Evolutionary conservation across 2,797 vertebrate species (phyloP), one percentile per base, ranked within the genome.

Genomic region (Phoxinus dragarum): DNA sequence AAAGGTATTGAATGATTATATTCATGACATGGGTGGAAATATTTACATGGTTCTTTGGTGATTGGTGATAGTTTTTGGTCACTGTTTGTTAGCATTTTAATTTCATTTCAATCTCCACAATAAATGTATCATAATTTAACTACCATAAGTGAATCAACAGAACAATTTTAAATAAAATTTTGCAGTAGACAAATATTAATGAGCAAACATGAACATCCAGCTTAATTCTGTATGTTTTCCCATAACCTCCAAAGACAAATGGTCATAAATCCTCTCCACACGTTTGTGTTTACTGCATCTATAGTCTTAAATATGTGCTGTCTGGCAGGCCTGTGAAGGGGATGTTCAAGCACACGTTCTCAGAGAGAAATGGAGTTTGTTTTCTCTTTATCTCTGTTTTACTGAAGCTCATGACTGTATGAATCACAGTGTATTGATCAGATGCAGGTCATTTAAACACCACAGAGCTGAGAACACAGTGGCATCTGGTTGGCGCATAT

Each of bases 401-500:
- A 2, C 49, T 75, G 31, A 54, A 14, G 52, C 31, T 38, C 17
- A 36, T n/a, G 74, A 40, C 5, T 40, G 11, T 6, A 23, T 59
- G 74, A 59, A 59, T 59, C 74, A 77, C 34, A 11, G 36, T 19
- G 49, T 54, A 72, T n/a, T 40, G 75, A 38, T 77, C 75, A 52
- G 47, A 36, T 52, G 27, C 72, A 52, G 71, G n/a, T 74, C 72
- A 34, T 49, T 34, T 52, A 74, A 52, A 16, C 71, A 5, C 72
- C 31, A 5, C 42, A 49, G n/a, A 31, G 7, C 71, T 19, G 44
- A 49, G 9, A 19, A 34, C 72, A 21, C 72, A 74, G 9, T 40
- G n/a, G 0, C 27, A 19, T 73, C 44, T 74, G 72, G 0, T 6
- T 52, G 27, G 1, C 21, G 11, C 72, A 74, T 34, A 34, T 17